These are phyloP conservation scores for Sylvilagus floridanus DNA, from an alignment of 2,797 vertebrate genomes.

Conservation along the genomic window DNA sequence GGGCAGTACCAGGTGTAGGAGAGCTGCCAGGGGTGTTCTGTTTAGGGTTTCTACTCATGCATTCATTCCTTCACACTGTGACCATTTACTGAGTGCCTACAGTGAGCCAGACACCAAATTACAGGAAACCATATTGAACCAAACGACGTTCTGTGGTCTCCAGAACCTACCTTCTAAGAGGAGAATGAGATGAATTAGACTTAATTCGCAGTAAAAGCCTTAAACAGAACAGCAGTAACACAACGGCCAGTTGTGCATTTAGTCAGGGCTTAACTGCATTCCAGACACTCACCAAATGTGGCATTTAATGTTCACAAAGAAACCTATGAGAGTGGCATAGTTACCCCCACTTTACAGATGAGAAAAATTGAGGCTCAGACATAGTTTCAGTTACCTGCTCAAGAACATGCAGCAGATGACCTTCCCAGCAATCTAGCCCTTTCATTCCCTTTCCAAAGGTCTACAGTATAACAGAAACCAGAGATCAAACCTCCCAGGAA, in stretches of 20 bases:
- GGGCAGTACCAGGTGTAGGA: background rate
- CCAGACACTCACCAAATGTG: background rate
- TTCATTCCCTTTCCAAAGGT: background rate
- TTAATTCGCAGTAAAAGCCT: background rate
- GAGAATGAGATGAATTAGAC: background rate
- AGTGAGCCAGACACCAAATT: background rate
- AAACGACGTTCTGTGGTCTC: background rate
- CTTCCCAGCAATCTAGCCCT: background rate
- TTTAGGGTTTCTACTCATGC: too few species aligned
- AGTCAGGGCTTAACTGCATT: background rate
- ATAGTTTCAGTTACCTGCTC: background rate
- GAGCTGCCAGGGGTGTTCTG: background rate
- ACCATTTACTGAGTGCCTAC: background rate
- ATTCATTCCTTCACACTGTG: background rate
- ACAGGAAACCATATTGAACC: background rate
- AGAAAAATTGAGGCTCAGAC: background rate
- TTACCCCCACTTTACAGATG: background rate
- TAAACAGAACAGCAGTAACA: background rate
- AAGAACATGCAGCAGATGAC: background rate
- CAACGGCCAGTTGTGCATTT: background rate
- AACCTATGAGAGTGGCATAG: background rate
- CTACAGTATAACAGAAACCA: background rate
- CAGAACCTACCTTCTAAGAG: background rate
- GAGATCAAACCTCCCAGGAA: background rate
- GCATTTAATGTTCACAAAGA: background rate